Evolutionary conservation across 2,113 vertebrate species (phyloP).

Genomic region (Paedocypris sp.): DNA sequence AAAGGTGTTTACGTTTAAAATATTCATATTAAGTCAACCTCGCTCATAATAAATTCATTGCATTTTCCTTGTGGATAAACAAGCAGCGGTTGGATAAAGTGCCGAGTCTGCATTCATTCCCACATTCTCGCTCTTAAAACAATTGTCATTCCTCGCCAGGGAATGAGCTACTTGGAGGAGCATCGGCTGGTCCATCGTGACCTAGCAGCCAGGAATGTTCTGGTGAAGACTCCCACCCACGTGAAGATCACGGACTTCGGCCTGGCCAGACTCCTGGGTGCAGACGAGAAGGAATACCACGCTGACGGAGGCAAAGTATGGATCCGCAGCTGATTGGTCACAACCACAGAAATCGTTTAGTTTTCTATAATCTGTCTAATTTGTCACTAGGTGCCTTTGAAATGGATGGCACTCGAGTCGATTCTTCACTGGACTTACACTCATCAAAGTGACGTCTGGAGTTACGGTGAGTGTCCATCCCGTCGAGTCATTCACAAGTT

Average conservation of each 20-base stretch:
- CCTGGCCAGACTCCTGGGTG: constrained; percentile 77
- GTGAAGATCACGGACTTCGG: constrained; percentile 94
- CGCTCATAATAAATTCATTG: not conserved
- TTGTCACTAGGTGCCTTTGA: constrained; percentile 95
- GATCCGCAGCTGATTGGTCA: not conserved
- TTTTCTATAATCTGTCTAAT: no score
- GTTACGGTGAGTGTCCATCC: constrained; percentile 72
- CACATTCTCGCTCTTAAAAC: not conserved
- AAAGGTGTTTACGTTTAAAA: no score
- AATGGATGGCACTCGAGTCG: constrained; percentile 96
- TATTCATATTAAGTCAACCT: no score
- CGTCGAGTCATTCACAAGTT: no score
- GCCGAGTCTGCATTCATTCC: not conserved
- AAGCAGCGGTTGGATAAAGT: not conserved
- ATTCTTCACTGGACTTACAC: constrained; percentile 90
- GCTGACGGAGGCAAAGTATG: constrained; percentile 81
- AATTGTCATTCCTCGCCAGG: constrained; percentile 56
- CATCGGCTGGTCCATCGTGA: constrained; percentile 88
- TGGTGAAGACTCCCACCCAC: constrained; percentile 83
- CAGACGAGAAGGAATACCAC: constrained; percentile 84
- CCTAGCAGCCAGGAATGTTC: constrained; percentile 85
- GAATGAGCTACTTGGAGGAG: constrained; percentile 91
- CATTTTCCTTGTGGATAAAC: not conserved
- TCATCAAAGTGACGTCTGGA: constrained; percentile 95
- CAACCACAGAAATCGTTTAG: no score